Percentiles rank a stretch among this genome's conserved stretches.
phyloP scores from a whole-genome alignment of 2,888 invertebrate genomes.

The Hanleya hanleyi region DNA sequence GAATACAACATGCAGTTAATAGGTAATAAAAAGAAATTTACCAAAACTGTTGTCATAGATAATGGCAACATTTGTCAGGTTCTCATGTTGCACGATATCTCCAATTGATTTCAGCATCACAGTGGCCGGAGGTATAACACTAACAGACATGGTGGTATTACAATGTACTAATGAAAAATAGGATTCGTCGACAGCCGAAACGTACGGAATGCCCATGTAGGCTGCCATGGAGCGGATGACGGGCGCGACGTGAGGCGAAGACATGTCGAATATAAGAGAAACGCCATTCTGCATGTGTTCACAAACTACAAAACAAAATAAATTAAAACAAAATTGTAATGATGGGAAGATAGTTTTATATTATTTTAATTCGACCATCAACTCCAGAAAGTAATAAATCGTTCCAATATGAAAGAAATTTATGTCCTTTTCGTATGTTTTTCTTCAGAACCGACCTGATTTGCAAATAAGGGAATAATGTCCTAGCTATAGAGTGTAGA shows the following conservation, averaged over 20 bases:
- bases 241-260: constrained; percentile 52
- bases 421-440: too few relatives aligned
- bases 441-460: too few relatives aligned
- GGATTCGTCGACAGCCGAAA: constrained; percentile 54
- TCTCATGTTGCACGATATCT: constrained; percentile 86
- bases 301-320: constrained; percentile 50
- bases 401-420: too few relatives aligned
- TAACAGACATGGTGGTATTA: constrained; percentile 32
- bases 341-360: too few relatives aligned
- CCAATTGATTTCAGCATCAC: constrained; percentile 88
- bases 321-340: neutral
- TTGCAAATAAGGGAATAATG: too few relatives aligned
- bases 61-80: constrained; percentile 93
- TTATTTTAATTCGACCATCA: too few relatives aligned
- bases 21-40: constrained; percentile 75
- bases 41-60: constrained; percentile 91
- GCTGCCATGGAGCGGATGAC: constrained; percentile 56
- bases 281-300: constrained; percentile 41
- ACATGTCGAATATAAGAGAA: constrained; percentile 54
- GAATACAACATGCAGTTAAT: too few relatives aligned
- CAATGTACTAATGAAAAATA: constrained; percentile 28
- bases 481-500: too few relatives aligned
- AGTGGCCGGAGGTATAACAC: constrained; percentile 87
- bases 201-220: constrained; percentile 55
- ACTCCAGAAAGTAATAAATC: too few relatives aligned